Conservation (phyloP, 2,797 vertebrate genomes). For the Craterocephalus amniculus region DNA sequence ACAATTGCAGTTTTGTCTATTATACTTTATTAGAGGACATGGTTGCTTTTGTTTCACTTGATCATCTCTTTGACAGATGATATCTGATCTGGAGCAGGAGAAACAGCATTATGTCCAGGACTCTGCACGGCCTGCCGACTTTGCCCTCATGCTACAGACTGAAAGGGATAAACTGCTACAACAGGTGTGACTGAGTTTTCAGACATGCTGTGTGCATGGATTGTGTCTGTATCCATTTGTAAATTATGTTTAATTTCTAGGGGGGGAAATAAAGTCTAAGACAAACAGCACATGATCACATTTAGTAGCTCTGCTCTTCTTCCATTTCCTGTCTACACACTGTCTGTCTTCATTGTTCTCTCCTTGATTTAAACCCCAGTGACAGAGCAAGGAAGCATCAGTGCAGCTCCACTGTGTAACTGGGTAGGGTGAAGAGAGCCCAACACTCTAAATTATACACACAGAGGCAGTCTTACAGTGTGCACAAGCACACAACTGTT, state of each 20-base stretch:
- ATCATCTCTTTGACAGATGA: slow-evolving; percentile 84
- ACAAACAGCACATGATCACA: slow-evolving; percentile 17
- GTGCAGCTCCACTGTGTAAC: slow-evolving; percentile 54
- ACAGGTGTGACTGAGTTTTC: slow-evolving; percentile 82
- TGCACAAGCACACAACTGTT: slow-evolving; percentile 48
- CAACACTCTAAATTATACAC: slow-evolving; percentile 55
- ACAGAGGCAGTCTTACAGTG: slow-evolving; percentile 38
- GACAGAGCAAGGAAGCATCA: slow-evolving; percentile 36
- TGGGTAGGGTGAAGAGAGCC: slow-evolving; percentile 55
- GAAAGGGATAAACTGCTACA: slow-evolving; percentile 93
- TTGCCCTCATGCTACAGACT: slow-evolving; percentile 93
- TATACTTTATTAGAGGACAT: not conserved
- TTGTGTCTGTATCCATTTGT: not conserved
- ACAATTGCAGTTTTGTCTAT: not conserved
- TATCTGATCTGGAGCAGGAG: slow-evolving; percentile 94
- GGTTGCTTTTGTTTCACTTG: slow-evolving; percentile 27
- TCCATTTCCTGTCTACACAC: slow-evolving; percentile 11
- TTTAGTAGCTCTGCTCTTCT: slow-evolving; percentile 28
- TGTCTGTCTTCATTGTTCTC: slow-evolving; percentile 13
- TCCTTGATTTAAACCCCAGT: slow-evolving; percentile 55
- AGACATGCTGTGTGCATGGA: not conserved
- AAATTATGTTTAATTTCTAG: not conserved
- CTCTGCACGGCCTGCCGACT: slow-evolving; percentile 90
- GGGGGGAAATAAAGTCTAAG: not conserved
- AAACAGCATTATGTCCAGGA: slow-evolving; percentile 88